Evolutionary conservation across 2,113 vertebrate genomes (phyloP).

Genomic region (Apodemus speciosus): DNA sequence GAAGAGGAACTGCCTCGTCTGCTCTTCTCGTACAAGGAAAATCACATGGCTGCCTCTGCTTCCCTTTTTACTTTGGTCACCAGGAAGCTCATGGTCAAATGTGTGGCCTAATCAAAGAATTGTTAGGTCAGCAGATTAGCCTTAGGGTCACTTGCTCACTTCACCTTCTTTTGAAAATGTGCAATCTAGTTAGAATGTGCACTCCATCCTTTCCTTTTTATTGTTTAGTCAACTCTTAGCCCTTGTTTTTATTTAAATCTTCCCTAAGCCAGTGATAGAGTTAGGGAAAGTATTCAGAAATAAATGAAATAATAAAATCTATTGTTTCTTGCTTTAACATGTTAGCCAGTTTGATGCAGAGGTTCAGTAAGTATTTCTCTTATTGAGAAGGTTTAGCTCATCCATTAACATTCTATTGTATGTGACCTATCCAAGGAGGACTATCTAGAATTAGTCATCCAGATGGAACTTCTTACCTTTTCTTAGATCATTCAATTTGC

Average conservation of each 20-base stretch:
- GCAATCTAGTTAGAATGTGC: neutral
- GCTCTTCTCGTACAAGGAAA: slow-evolving; percentile 25
- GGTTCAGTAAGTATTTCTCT: neutral
- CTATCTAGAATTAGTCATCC: neutral
- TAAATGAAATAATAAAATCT: neutral
- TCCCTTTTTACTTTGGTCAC: slow-evolving; percentile 35
- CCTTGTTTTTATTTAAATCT: neutral
- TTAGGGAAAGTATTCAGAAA: neutral
- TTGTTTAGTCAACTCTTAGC: neutral
- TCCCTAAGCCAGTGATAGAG: neutral
- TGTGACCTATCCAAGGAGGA: neutral
- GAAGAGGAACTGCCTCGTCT: slow-evolving; percentile 3
- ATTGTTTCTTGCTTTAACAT: neutral
- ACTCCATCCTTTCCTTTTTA: neutral
- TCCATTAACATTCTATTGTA: neutral
- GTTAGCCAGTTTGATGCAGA: neutral
- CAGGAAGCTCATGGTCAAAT: slow-evolving; percentile 19
- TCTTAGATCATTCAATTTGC: neutral
- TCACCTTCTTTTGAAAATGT: neutral
- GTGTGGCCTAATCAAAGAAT: neutral
- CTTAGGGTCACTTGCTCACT: neutral
- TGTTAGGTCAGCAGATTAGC: neutral
- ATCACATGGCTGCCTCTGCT: neutral
- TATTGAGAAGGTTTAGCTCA: neutral
- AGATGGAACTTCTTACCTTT: neutral